phyloP scores from a whole-genome alignment of 2,888 invertebrate species.

The Microplitis manilae region DNA sequence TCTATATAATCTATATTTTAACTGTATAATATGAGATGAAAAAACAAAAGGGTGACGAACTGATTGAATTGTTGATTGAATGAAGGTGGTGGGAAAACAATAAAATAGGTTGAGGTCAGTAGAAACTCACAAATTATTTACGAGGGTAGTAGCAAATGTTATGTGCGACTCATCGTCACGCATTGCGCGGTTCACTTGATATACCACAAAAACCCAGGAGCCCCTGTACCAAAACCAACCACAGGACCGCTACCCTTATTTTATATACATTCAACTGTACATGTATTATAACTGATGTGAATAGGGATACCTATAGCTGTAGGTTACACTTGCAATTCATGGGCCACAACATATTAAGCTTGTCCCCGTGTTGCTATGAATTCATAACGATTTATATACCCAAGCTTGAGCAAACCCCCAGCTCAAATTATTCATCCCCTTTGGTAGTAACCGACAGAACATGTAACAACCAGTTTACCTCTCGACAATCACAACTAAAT shows the following conservation, averaged over 20 bases:
- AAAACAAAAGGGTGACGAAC: neutral
- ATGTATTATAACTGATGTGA: conserved; percentile 8
- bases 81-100: conserved; percentile 12
- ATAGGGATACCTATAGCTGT: neutral
- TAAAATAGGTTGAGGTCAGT: conserved; percentile 27
- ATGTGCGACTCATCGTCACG: conserved; percentile 39
- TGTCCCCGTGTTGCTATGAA: conserved; percentile 49
- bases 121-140: conserved; percentile 28
- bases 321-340: conserved; percentile 45
- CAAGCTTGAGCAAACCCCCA: conserved; percentile 14
- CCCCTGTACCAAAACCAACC: neutral
- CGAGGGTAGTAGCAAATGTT: conserved; percentile 30
- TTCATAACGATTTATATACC: conserved; percentile 52
- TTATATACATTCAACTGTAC: conserved; percentile 21
- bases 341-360: conserved; percentile 51
- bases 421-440: conserved; percentile 36
- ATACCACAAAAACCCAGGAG: conserved; percentile 16
- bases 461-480: neutral
- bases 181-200: conserved; percentile 34
- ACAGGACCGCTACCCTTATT: neutral
- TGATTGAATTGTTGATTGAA: conserved; percentile 30
- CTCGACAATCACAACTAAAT: neutral
- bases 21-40: neutral
- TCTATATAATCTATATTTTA: neutral
- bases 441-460: conserved; percentile 4